phyloP scores from a whole-genome alignment of 1,140 invertebrate species.

The Octopus bimaculoides region DNA sequence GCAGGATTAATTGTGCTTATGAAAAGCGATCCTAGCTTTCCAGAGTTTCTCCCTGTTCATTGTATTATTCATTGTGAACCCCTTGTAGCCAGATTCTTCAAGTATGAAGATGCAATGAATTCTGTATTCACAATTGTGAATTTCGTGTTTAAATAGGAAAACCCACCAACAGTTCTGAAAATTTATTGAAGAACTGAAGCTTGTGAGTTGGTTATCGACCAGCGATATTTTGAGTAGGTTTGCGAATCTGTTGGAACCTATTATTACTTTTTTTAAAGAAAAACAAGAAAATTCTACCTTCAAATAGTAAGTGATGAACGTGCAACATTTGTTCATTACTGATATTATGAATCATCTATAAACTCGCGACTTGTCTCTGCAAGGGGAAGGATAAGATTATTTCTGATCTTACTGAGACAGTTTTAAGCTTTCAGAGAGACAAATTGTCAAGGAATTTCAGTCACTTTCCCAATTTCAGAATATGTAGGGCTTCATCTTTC shows the following conservation, averaged over 20 bases:
- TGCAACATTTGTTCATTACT: background rate
- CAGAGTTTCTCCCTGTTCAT: background rate
- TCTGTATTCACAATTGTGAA: background rate
- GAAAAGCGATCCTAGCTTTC: background rate
- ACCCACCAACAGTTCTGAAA: background rate
- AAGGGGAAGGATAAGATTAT: background rate
- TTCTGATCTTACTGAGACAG: conserved; percentile 4
- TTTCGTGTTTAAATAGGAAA: background rate
- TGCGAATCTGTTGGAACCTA: conserved; percentile 3
- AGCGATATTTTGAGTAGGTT: conserved; percentile 3
- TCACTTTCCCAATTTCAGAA: no score
- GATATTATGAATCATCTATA: background rate
- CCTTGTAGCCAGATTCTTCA: background rate
- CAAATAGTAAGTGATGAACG: background rate
- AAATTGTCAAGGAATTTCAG: conserved; percentile 1
- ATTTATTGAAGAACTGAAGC: background rate
- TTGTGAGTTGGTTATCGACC: background rate
- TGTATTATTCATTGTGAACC: background rate
- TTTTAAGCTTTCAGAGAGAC: conserved; percentile 1
- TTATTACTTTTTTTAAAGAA: conserved; percentile 1
- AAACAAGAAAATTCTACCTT: background rate
- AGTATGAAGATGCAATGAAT: background rate
- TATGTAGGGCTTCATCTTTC: no score
- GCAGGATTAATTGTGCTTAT: background rate
- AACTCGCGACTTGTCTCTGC: background rate